These are phyloP conservation scores for Apodemia duryi DNA, from an alignment of 2,888 invertebrate genomes.

Conservation along the genomic window DNA sequence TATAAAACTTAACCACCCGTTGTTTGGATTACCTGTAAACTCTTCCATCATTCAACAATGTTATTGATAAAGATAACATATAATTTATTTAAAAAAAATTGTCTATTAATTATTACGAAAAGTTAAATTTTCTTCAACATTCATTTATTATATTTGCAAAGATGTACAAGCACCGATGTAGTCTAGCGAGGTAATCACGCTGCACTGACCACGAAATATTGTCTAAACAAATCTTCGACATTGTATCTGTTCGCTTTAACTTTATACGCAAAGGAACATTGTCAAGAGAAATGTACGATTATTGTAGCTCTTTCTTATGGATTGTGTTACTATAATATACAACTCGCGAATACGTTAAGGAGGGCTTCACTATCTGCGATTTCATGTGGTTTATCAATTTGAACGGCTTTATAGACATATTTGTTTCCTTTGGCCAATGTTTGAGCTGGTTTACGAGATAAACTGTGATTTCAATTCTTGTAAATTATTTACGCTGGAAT, in stretches of 20 bases:
- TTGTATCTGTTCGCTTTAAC: constrained; percentile 73
- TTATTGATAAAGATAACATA: not conserved
- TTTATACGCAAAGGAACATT: constrained; percentile 76
- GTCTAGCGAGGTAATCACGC: constrained; percentile 56
- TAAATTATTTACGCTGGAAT: constrained; percentile 29
- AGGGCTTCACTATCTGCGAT: constrained; percentile 63
- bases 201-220: constrained; percentile 59
- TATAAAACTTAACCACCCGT: too few species aligned
- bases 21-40: too few species aligned
- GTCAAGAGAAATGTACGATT: constrained; percentile 77
- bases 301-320: constrained; percentile 72
- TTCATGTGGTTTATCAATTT: constrained; percentile 70
- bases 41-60: too few species aligned
- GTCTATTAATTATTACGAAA: too few species aligned
- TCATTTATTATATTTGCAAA: not conserved
- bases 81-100: too few species aligned
- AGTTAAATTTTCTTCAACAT: not conserved
- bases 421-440: constrained; percentile 56
- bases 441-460: constrained; percentile 50
- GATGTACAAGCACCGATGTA: not conserved
- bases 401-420: constrained; percentile 63
- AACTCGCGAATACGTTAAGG: constrained; percentile 62
- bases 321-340: constrained; percentile 73
- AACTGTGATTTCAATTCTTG: constrained; percentile 34
- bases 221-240: constrained; percentile 75